These are phyloP conservation scores for Synanthedon myopaeformis DNA, from an alignment of 2,888 invertebrate genomes.

Conservation along the genomic window DNA sequence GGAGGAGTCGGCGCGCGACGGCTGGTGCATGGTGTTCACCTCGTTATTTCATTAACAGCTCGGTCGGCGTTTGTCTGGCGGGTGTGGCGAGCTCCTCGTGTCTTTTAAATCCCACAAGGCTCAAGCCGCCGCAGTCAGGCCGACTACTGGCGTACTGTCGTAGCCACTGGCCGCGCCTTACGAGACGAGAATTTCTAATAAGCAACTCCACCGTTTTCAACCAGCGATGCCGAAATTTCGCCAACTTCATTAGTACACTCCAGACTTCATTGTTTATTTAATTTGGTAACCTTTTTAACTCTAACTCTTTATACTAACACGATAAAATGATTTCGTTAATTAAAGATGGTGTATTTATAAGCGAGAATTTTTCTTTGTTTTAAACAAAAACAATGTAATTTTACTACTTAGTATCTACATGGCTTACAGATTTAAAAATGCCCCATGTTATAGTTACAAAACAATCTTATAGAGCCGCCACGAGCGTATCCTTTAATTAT, in stretches of 20 bases:
- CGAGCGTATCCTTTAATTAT: constrained; percentile 64
- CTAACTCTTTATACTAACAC: not conserved
- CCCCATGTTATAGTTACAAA: not conserved
- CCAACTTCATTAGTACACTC: constrained; percentile 54
- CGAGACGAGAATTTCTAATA: constrained; percentile 49
- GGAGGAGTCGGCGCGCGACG: constrained; percentile 4
- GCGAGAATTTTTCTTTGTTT: constrained; percentile 39
- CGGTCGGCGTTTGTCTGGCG: constrained; percentile 6
- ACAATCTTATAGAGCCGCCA: constrained; percentile 35
- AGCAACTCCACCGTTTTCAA: constrained; percentile 40
- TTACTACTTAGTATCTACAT: too few species aligned
- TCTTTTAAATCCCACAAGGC: constrained; percentile 8
- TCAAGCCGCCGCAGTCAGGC: constrained; percentile 16
- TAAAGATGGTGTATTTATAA: not conserved
- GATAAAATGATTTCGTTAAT: constrained; percentile 19
- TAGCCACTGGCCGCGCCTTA: constrained; percentile 19
- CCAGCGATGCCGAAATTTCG: constrained; percentile 39
- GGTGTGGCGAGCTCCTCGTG: constrained; percentile 1
- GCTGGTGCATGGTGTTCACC: constrained; percentile 3
- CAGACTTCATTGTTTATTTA: constrained; percentile 48
- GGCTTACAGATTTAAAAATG: too few species aligned
- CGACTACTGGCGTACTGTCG: constrained; percentile 14
- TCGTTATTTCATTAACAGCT: constrained; percentile 15
- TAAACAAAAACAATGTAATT: not conserved
- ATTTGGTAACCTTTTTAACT: constrained; percentile 26